Evolutionary conservation across 1,140 invertebrate genomes (phyloP).

Genomic region (Nomia melanderi): DNA sequence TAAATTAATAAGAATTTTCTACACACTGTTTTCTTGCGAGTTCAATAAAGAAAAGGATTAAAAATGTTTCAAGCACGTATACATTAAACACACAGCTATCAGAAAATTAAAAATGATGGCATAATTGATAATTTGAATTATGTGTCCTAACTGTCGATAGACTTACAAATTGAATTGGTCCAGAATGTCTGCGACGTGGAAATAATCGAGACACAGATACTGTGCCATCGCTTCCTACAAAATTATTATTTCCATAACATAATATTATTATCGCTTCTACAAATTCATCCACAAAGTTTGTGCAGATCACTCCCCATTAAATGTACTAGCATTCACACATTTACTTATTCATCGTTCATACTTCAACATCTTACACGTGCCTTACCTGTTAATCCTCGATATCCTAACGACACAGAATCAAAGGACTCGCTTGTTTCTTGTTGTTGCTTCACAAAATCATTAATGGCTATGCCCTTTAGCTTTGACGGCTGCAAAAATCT

Average conservation of each 20-base stretch:
- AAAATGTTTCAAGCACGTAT: neutral
- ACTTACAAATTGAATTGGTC: conserved; percentile 80
- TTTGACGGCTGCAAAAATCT: conserved; percentile 84
- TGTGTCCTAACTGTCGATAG: conserved; percentile 41
- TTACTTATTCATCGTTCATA: neutral
- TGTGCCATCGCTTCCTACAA: conserved; percentile 79
- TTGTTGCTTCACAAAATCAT: conserved; percentile 83
- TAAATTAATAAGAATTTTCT: conserved; percentile 14
- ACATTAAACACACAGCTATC: neutral
- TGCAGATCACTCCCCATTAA: neutral
- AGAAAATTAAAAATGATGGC: neutral
- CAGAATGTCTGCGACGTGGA: conserved; percentile 76
- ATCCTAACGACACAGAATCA: conserved; percentile 84
- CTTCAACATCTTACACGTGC: neutral
- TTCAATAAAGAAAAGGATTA: neutral
- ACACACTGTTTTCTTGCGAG: conserved; percentile 1
- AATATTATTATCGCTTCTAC: conserved; percentile 9
- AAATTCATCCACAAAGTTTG: conserved; percentile 5
- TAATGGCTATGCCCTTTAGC: conserved; percentile 83
- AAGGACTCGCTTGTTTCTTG: conserved; percentile 82
- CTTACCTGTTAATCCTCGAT: conserved; percentile 84
- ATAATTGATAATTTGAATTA: neutral
- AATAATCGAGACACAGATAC: conserved; percentile 72
- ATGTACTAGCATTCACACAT: neutral
- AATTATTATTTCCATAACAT: conserved; percentile 59